phyloP scores from a whole-genome alignment of 2,113 vertebrate species.

The Limanda limanda region DNA sequence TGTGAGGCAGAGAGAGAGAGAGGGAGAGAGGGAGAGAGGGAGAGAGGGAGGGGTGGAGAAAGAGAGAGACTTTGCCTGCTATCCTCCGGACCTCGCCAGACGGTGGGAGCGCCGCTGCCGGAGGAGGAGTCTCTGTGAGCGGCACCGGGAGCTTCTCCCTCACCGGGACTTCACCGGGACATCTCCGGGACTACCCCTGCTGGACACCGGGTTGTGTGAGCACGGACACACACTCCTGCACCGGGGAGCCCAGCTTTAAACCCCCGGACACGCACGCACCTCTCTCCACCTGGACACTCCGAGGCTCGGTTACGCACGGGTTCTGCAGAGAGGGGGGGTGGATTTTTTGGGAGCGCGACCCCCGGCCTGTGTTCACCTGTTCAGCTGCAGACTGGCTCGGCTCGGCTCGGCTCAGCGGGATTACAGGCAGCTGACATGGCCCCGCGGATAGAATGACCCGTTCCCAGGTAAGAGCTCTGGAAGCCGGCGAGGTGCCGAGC shows the following conservation, averaged over 20 bases:
- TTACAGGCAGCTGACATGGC: slow-evolving; percentile 32
- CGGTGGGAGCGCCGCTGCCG: slow-evolving; percentile 51
- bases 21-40: slow-evolving; percentile 9
- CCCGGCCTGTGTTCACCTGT: slow-evolving; percentile 59
- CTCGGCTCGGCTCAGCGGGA: slow-evolving; percentile 28
- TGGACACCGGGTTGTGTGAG: slow-evolving; percentile 3
- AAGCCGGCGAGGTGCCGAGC: not conserved
- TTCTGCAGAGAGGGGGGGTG: slow-evolving; percentile 2
- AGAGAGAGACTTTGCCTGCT: slow-evolving; percentile 21
- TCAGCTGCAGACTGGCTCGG: slow-evolving; percentile 15
- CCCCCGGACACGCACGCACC: slow-evolving; percentile 17
- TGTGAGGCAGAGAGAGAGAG: not conserved
- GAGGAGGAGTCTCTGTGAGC: slow-evolving; percentile 41
- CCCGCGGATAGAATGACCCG: slow-evolving; percentile 39
- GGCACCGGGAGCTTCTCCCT: slow-evolving; percentile 47
- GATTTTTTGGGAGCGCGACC: slow-evolving; percentile 29
- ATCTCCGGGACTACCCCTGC: slow-evolving; percentile 31
- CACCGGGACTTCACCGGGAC: slow-evolving; percentile 42
- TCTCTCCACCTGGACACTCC: slow-evolving; percentile 38
- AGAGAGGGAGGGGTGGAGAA: not conserved
- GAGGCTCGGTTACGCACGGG: slow-evolving; percentile 30
- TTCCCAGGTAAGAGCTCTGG: slow-evolving; percentile 54
- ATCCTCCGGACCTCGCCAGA: slow-evolving; percentile 43
- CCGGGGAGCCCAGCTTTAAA: not conserved
- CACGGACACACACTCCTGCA: not conserved